Conservation (phyloP, 2,797 vertebrate genomes). For the Sebastes nivosus region DNA sequence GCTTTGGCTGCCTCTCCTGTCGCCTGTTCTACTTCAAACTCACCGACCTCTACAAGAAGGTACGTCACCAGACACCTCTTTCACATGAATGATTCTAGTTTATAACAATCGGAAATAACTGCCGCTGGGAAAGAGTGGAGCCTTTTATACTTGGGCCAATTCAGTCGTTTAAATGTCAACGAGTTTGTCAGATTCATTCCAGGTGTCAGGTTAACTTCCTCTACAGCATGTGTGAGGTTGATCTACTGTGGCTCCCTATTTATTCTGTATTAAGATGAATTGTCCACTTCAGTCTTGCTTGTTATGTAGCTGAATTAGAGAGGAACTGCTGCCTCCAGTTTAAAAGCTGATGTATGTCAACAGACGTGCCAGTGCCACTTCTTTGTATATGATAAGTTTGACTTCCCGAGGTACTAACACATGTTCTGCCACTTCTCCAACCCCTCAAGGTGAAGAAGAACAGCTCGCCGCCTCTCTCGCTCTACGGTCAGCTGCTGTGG, state of each 20-base stretch:
- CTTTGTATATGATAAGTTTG: no score
- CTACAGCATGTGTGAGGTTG: neutral
- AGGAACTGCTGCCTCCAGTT: accelerated
- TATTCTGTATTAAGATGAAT: neutral
- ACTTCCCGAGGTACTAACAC: neutral
- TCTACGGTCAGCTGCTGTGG: conserved; percentile 86
- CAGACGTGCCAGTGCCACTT: neutral
- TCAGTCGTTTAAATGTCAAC: neutral
- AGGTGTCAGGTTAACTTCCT: neutral
- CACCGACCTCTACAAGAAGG: conserved; percentile 96
- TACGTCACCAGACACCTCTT: conserved; percentile 44
- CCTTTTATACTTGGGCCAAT: neutral
- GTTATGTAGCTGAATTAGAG: neutral
- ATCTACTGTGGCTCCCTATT: neutral
- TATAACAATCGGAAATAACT: neutral
- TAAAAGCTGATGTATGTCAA: neutral
- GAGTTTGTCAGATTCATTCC: neutral
- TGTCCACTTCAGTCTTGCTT: neutral
- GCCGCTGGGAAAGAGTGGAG: neutral
- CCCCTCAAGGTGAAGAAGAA: conserved; percentile 76
- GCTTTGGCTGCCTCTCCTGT: conserved; percentile 96
- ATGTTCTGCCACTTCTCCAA: accelerated
- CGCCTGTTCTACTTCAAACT: conserved; percentile 98
- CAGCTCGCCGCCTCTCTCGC: conserved; percentile 83
- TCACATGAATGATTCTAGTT: neutral